A percentile compares a stretch with the other conserved stretches of the same genome.
Conservation (phyloP, 2,888 invertebrate species). For the Gisinianus flammeolus region DNA sequence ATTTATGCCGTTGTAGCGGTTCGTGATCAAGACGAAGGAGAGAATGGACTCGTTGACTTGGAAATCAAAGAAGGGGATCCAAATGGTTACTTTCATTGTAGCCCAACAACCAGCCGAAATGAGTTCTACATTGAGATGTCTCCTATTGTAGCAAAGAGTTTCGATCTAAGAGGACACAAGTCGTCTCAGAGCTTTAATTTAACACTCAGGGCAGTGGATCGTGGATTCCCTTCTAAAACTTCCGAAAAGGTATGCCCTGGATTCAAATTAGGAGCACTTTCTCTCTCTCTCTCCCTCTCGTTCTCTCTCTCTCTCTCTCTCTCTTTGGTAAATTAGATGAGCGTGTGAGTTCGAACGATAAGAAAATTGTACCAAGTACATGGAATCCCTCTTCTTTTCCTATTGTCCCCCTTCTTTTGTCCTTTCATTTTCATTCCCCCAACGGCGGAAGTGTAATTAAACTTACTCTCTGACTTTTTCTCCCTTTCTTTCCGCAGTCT, state of each 20-base stretch:
- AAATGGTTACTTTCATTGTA: conserved; percentile 83
- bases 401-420: background rate
- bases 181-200: conserved; percentile 86
- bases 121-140: conserved; percentile 63
- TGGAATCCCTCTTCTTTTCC: background rate
- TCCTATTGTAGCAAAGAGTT: conserved; percentile 56
- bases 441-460: too few species aligned
- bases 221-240: conserved; percentile 75
- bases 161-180: conserved; percentile 60
- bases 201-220: conserved; percentile 83
- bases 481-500: background rate
- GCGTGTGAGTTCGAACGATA: background rate
- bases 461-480: background rate
- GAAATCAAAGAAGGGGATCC: conserved; percentile 90
- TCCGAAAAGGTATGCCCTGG: conserved; percentile 39
- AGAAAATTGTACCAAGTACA: too few species aligned
- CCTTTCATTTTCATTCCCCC: background rate
- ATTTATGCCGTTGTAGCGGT: conserved; percentile 89
- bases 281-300: background rate
- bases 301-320: background rate
- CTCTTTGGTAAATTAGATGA: background rate
- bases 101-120: conserved; percentile 65
- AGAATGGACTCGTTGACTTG: conserved; percentile 82
- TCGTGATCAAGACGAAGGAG: conserved; percentile 80
- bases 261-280: background rate